Base-by-base conservation (phyloP, 2,888 invertebrate species). In the Steinernema carpocapsae region DNA sequence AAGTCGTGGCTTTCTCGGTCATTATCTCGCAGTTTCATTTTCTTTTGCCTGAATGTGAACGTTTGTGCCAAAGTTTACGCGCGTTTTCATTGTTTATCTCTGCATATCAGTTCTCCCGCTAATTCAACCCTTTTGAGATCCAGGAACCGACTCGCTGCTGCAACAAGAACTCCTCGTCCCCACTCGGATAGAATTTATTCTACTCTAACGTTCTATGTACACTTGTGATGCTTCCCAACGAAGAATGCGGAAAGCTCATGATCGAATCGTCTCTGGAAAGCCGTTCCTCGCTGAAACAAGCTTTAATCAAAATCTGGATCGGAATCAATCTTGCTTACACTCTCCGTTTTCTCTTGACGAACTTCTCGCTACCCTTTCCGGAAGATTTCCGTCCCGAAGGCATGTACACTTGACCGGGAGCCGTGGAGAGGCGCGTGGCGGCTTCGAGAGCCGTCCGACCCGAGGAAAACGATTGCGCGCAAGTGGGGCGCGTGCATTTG, bases 291-390 rank as follows among this genome's bases (percentile, higher is more conserved):
- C 64, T 64, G 32, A 64, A 64, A 29, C 12, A 26, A 64, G 12
- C 48, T 14, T 48, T 14, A n/a, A 6, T 64, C 22, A 24, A 22
- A 17, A 4, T 48, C 14, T 26, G 6, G 22, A 19, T n/a, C n/a
- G n/a, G n/a, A 24, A 24, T 22, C 56, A 2, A 14, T 26, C 22
- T 26, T 24, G 6, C 56, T 56, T 56, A 64, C 64, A 32, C 26
- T 32, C 32, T 64, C 29, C 64, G 29, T 64, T 64, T 64, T 32
- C 64, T 64, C 37, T 64, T 64, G 29, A 64, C 64, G 37, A 64
- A 64, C 37, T 64, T 64, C 37, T 64, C 64, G 64, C 29, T 17
- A 4, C 64, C 29, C 17, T 64, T 64, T 26, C 29, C 37, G 32
- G 29, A 29, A 37, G 37, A 3, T 64, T 29, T 29, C 32, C 64